Conservation (phyloP, 2,797 vertebrate species). For the Gymnothorax reevesii region DNA sequence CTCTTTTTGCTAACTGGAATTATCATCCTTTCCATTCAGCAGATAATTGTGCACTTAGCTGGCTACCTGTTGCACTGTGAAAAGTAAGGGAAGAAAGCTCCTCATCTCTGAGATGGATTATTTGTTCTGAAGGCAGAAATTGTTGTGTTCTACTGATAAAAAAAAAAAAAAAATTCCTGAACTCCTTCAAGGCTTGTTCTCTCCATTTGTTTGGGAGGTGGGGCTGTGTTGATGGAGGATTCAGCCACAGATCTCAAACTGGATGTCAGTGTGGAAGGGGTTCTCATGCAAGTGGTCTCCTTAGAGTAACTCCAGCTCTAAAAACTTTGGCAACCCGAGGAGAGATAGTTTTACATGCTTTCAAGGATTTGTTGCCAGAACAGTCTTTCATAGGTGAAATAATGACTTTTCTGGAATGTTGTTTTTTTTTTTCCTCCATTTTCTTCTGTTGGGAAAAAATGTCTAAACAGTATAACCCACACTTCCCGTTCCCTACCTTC, state of each 20-base stretch:
- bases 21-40: slow-evolving; percentile 60
- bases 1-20: slow-evolving; percentile 23
- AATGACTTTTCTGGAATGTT: neutral
- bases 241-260: slow-evolving; percentile 53
- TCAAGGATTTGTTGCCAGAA: neutral
- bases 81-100: neutral
- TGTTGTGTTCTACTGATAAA: slow-evolving; percentile 59
- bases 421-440: neutral
- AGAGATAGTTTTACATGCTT: neutral
- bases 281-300: slow-evolving; percentile 19
- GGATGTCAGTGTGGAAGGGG: slow-evolving; percentile 56
- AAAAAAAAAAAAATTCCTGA: neutral
- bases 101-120: slow-evolving; percentile 9
- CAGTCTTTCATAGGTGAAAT: neutral
- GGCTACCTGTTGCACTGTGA: slow-evolving; percentile 16
- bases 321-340: neutral
- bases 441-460: neutral
- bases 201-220: slow-evolving; percentile 60
- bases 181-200: neutral
- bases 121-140: slow-evolving; percentile 57
- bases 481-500: neutral
- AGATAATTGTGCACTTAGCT: slow-evolving; percentile 44
- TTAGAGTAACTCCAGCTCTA: neutral
- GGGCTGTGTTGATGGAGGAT: slow-evolving; percentile 53
- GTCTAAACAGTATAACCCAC: neutral